A percentile compares a stretch with the other conserved stretches of the same genome.
These are phyloP conservation scores for Micrastur ruficollis DNA, from an alignment of 2,797 vertebrate species.

Conservation along the genomic window DNA sequence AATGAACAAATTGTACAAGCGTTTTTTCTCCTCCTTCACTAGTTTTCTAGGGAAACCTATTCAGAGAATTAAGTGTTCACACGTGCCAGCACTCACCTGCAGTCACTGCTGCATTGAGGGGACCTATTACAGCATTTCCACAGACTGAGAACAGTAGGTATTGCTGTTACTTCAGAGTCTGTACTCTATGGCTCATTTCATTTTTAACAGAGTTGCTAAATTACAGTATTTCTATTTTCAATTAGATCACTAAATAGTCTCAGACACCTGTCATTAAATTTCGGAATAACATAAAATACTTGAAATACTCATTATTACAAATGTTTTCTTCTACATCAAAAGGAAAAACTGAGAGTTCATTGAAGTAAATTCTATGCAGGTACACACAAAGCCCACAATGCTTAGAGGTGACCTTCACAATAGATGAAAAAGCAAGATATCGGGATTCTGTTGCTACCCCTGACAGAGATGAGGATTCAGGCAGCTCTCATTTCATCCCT, in stretches of 20 bases:
- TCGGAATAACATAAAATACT: neutral
- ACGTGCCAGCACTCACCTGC: neutral
- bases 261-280: neutral
- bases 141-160: neutral
- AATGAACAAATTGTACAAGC: neutral
- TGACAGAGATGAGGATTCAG: neutral
- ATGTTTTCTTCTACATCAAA: neutral
- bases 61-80: neutral
- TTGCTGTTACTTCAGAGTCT: neutral
- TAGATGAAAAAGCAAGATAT: neutral
- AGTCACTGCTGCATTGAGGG: neutral
- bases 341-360: neutral
- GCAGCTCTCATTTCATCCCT: neutral
- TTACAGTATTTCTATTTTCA: neutral
- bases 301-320: neutral
- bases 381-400: neutral
- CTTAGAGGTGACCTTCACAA: neutral
- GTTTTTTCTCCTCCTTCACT: neutral
- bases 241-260: neutral
- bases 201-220: neutral
- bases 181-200: rapidly evolving
- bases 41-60: neutral
- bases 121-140: neutral
- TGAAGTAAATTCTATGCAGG: neutral
- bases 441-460: neutral